A percentile compares a stretch with the other conserved stretches of the same genome.
phyloP scores from a whole-genome alignment of 2,797 vertebrate species.

The Danio albolineatus region DNA sequence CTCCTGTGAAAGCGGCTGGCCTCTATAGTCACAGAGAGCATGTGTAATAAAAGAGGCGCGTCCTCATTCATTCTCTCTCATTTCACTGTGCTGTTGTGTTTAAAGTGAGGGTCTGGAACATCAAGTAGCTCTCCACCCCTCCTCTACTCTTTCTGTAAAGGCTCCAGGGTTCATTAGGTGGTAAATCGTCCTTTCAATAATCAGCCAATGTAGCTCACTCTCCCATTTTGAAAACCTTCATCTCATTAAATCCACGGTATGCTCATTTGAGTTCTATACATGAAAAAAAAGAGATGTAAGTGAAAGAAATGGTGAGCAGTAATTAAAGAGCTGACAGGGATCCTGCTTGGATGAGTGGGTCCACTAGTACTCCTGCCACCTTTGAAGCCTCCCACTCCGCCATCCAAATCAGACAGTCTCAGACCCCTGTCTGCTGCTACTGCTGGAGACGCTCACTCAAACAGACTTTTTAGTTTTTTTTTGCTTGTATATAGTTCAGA shows the following conservation, averaged over 20 bases:
- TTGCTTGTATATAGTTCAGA: background rate
- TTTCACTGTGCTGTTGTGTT: constrained; percentile 26
- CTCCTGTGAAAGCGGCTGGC: background rate
- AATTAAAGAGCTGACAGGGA: constrained; percentile 58
- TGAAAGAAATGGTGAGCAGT: constrained; percentile 57
- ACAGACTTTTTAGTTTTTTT: background rate
- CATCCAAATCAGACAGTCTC: constrained; percentile 12
- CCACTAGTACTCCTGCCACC: constrained; percentile 10
- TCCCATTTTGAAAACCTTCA: constrained; percentile 52
- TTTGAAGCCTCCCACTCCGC: constrained; percentile 32
- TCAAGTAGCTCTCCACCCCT: constrained; percentile 26
- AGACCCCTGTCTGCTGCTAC: constrained; percentile 1
- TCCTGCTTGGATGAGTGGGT: constrained; percentile 54
- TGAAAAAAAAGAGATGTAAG: constrained; percentile 51
- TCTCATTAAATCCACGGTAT: constrained; percentile 59
- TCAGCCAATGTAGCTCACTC: constrained; percentile 51
- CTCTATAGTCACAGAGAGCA: constrained; percentile 7
- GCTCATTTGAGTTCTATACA: constrained; percentile 57
- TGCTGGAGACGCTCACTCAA: background rate
- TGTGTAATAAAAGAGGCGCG: background rate
- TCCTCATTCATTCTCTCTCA: constrained; percentile 23
- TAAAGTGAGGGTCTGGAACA: constrained; percentile 44
- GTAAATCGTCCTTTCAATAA: constrained; percentile 63
- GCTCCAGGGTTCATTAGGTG: constrained; percentile 60
- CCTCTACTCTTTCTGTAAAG: constrained; percentile 43